Evolutionary conservation across 2,113 vertebrate species (phyloP).

Genomic region (Antechinus flavipes): DNA sequence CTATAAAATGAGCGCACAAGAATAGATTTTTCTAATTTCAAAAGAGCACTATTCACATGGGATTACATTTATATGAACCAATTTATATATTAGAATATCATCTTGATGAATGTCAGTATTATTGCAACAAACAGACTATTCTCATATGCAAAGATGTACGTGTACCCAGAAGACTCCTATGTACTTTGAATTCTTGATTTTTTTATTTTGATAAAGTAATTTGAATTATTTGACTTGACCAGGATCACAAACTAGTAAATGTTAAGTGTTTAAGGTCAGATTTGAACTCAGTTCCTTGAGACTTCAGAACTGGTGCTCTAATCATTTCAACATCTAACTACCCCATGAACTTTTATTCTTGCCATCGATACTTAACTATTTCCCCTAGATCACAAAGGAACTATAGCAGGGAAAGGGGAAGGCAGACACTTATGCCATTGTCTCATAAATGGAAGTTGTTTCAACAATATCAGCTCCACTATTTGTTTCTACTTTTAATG

Average conservation of each 20-base stretch:
- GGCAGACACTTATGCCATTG: background rate
- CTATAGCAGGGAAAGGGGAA: background rate
- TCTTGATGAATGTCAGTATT: background rate
- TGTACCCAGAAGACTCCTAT: background rate
- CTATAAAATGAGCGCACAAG: background rate
- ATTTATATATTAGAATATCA: background rate
- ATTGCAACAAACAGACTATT: background rate
- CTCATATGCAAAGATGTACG: background rate
- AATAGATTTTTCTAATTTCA: background rate
- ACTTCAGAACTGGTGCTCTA: too few relatives aligned
- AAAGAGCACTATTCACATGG: background rate
- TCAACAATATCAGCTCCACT: background rate
- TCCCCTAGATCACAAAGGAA: background rate
- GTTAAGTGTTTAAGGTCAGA: too few relatives aligned
- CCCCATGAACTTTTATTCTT: background rate
- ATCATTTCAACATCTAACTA: too few relatives aligned
- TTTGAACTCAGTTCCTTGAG: too few relatives aligned
- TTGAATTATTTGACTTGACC: too few relatives aligned
- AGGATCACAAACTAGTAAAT: too few relatives aligned
- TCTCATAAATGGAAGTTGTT: background rate
- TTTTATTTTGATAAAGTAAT: too few relatives aligned
- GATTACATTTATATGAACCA: background rate
- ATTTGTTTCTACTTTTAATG: background rate
- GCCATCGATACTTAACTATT: background rate
- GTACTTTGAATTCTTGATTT: background rate